These are phyloP conservation scores for Prolemur simus DNA, from an alignment of 2,113 vertebrate species.

Conservation along the genomic window DNA sequence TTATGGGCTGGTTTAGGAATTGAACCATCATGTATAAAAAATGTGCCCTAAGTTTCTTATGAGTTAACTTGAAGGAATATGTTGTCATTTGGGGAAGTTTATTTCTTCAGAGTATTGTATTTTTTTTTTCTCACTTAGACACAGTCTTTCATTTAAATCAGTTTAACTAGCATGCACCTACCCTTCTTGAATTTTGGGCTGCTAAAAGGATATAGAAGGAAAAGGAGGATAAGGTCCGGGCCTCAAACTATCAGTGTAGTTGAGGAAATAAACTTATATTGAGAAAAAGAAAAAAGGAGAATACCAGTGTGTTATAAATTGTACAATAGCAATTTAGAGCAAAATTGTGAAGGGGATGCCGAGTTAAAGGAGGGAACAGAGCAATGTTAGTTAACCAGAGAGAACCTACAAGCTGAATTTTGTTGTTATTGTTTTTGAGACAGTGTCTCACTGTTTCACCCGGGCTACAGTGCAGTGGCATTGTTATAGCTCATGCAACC, in stretches of 20 bases:
- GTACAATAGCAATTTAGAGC: not conserved
- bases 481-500: too few relatives aligned
- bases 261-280: not conserved
- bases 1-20: not conserved
- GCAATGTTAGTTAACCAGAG: not conserved
- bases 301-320: not conserved
- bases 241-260: not conserved
- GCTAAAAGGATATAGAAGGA: not conserved
- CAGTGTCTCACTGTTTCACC: too few relatives aligned
- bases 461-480: too few relatives aligned
- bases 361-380: not conserved
- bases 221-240: not conserved
- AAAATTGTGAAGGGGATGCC: not conserved
- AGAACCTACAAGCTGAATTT: not conserved
- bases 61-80: conserved; percentile 20
- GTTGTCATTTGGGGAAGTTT: not conserved
- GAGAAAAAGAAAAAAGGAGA: not conserved
- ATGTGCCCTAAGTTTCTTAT: conserved; percentile 10
- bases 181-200: not conserved
- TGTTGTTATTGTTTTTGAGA: too few relatives aligned
- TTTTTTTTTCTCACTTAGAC: conserved; percentile 2
- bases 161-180: not conserved
- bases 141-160: not conserved
- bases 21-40: conserved; percentile 1
- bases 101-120: conserved; percentile 27